Evolutionary conservation across 2,888 invertebrate species (phyloP).

Genomic region (Caenorhabditis sinica): DNA sequence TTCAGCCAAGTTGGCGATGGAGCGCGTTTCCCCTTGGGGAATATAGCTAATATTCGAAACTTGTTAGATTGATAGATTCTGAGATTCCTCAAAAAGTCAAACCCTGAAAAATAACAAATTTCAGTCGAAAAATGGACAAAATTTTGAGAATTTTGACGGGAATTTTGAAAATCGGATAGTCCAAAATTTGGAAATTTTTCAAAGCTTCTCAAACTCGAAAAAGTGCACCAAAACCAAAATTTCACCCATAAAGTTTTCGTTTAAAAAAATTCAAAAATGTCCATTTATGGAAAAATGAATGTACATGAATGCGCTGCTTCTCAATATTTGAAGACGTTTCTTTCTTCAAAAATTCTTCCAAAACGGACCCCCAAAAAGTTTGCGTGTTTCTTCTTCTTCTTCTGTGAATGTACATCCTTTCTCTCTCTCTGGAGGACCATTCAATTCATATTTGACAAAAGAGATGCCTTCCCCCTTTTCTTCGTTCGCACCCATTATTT

Average conservation of each 20-base stretch:
- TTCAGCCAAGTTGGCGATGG: no score
- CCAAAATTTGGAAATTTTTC: background rate
- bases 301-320: no score
- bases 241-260: background rate
- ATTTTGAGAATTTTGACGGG: background rate
- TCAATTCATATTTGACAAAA: slow-evolving; percentile 65
- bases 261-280: no score
- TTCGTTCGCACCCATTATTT: slow-evolving; percentile 53
- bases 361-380: background rate
- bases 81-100: no score
- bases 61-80: no score
- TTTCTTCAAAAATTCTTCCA: background rate
- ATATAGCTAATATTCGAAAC: no score
- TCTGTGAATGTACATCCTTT: no score
- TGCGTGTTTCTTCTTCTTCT: slow-evolving; percentile 15
- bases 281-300: no score
- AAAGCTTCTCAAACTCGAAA: background rate
- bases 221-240: background rate
- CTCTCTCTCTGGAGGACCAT: slow-evolving; percentile 58
- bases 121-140: no score
- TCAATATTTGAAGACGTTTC: background rate
- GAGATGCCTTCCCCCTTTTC: slow-evolving; percentile 3
- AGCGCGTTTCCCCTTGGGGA: no score
- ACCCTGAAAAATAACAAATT: no score
- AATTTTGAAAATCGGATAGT: background rate